Conservation (phyloP, 2,797 vertebrate species). For the Carapus acus region DNA sequence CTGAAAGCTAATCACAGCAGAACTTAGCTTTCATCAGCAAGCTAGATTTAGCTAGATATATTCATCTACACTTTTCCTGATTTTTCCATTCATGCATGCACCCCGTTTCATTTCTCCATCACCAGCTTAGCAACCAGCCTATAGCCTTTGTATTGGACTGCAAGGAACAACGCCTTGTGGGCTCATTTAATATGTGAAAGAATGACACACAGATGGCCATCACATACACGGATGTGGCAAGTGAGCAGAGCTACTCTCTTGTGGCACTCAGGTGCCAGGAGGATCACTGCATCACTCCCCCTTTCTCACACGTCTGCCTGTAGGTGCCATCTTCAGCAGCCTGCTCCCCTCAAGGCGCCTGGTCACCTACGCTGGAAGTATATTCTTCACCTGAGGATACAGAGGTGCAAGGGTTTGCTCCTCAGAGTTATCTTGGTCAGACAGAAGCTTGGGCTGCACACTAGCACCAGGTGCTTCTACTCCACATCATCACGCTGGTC, state of each 20-base stretch:
- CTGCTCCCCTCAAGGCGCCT: conserved; percentile 29
- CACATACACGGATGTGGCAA: conserved; percentile 73
- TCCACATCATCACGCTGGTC: conserved; percentile 80
- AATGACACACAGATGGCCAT: conserved; percentile 73
- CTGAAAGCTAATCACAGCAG: not conserved
- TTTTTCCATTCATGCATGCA: conserved; percentile 14
- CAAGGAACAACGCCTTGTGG: conserved; percentile 31
- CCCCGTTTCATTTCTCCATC: conserved; percentile 31
- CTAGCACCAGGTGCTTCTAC: conserved; percentile 71
- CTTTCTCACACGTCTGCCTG: conserved; percentile 61
- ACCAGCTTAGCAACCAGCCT: conserved; percentile 45
- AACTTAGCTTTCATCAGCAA: not conserved
- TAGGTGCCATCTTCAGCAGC: conserved; percentile 64
- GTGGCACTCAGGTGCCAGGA: conserved; percentile 70
- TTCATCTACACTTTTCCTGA: conserved; percentile 6
- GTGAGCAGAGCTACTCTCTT: conserved; percentile 71
- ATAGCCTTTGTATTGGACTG: conserved; percentile 26
- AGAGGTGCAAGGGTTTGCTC: conserved; percentile 55
- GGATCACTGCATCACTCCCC: conserved; percentile 58
- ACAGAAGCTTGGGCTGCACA: conserved; percentile 62
- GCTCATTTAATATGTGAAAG: conserved; percentile 24
- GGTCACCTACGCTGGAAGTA: conserved; percentile 47
- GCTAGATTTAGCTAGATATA: too few species aligned
- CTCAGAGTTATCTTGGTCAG: conserved; percentile 46
- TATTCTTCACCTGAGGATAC: conserved; percentile 61